A percentile compares a stretch with the other conserved stretches of the same genome.
Conservation (phyloP, 2,888 invertebrate species). For the Mylabris sibirica region DNA sequence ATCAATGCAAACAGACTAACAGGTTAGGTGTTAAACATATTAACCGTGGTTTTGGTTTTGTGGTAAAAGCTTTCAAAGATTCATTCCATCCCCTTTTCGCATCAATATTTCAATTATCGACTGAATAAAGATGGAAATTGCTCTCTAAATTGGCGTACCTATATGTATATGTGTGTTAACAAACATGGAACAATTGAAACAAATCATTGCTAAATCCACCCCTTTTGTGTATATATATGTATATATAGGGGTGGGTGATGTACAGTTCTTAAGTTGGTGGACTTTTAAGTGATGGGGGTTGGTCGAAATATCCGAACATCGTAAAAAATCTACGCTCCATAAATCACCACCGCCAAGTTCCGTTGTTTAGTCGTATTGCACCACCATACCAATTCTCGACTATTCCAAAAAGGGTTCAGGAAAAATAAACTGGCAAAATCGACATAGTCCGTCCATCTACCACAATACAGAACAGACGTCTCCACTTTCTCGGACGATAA, state of each 20-base stretch:
- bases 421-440: conserved; percentile 26
- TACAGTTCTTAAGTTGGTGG: too few species aligned
- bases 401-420: neutral
- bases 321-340: neutral
- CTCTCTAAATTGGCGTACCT: neutral
- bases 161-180: neutral
- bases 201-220: too few species aligned
- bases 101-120: neutral
- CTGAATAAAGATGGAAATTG: neutral
- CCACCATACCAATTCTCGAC: neutral
- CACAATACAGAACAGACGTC: conserved; percentile 35
- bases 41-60: conserved; percentile 59
- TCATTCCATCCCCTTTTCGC: neutral
- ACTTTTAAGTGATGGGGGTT: too few species aligned
- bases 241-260: too few species aligned
- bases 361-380: neutral
- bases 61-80: conserved; percentile 31
- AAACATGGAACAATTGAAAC: neutral
- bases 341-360: neutral
- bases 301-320: neutral
- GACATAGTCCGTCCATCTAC: conserved; percentile 32
- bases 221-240: too few species aligned
- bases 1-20: conserved; percentile 51
- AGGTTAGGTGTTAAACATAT: conserved; percentile 61
- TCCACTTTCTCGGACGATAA: conserved; percentile 46